Conservation (phyloP, 1,140 invertebrate genomes). For the Leptinotarsa texana region DNA sequence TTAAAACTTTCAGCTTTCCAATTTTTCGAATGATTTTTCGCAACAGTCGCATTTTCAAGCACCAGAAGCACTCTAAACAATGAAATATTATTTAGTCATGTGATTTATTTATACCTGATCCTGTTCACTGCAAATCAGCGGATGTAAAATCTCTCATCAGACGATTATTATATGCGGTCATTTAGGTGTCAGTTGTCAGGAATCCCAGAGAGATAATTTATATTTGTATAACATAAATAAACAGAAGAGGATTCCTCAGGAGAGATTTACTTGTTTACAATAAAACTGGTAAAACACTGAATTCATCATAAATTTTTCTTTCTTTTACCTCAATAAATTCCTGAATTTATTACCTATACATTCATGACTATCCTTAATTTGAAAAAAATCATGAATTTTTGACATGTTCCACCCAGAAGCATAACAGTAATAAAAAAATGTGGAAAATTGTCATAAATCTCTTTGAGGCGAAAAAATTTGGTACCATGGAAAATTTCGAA, state of each 20-base stretch:
- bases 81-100: slow-evolving; percentile 9
- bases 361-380: no score
- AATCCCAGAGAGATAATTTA: slow-evolving; percentile 9
- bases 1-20: slow-evolving; percentile 2
- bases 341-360: no score
- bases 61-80: neutral
- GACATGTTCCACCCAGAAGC: no score
- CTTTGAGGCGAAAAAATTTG: no score
- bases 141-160: slow-evolving; percentile 1
- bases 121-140: neutral
- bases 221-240: slow-evolving; percentile 14
- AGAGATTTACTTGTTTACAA: neutral
- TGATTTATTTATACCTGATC: slow-evolving; percentile 12
- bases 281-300: no score
- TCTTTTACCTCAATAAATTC: no score
- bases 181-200: neutral
- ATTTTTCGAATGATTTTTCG: slow-evolving; percentile 13
- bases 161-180: neutral
- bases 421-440: no score
- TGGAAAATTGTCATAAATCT: no score
- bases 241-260: neutral
- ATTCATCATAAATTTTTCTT: no score
- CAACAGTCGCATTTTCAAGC: neutral
- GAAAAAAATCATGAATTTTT: no score
- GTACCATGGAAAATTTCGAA: no score